These are phyloP conservation scores for Sphyrna mokarran DNA, from an alignment of 2,113 vertebrate species.

Conservation along the genomic window DNA sequence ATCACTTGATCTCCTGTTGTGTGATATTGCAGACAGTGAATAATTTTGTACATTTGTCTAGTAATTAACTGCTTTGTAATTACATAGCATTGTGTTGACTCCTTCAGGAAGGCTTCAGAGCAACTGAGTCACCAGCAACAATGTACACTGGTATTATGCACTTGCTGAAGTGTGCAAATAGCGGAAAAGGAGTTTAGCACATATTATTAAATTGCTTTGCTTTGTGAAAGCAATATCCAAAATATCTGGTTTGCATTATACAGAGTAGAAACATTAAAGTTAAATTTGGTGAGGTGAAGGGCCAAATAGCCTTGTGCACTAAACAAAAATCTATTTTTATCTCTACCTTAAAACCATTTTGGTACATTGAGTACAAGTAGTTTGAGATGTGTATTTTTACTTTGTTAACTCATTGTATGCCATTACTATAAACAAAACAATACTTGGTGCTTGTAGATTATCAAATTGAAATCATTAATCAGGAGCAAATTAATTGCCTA, in stretches of 20 bases:
- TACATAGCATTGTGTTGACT: background rate
- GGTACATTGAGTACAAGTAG: background rate
- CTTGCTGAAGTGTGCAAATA: background rate
- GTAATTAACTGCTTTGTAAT: constrained; percentile 21
- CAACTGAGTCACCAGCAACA: background rate
- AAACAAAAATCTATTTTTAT: background rate
- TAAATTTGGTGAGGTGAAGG: background rate
- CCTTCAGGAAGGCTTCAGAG: background rate
- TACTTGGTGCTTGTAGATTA: background rate
- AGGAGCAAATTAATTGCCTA: background rate
- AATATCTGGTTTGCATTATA: background rate
- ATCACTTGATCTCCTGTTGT: background rate
- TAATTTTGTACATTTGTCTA: background rate
- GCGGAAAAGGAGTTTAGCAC: too few relatives aligned
- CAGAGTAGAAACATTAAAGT: background rate
- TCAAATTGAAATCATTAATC: background rate
- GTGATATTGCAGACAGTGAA: constrained; percentile 6
- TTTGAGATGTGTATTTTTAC: background rate
- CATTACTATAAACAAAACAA: background rate
- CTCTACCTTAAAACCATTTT: background rate
- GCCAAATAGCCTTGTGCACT: background rate
- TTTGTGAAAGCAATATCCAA: background rate
- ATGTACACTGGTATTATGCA: background rate
- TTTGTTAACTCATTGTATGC: background rate
- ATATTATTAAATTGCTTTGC: background rate